Conservation (phyloP, 2,888 invertebrate species). For the Ganaspis brasiliensis region DNA sequence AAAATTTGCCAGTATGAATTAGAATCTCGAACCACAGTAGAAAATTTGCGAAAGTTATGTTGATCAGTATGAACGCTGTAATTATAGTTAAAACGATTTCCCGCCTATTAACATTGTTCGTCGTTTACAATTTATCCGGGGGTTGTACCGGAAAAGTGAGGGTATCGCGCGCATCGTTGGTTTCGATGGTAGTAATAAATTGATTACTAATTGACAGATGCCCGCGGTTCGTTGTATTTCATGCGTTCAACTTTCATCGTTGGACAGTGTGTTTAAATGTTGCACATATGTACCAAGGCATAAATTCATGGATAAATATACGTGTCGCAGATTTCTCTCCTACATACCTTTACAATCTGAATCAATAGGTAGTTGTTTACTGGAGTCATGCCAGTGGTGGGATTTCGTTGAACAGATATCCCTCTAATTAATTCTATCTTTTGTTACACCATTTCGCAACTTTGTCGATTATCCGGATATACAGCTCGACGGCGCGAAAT, state of each 20-base stretch:
- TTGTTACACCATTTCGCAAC: conserved; percentile 68
- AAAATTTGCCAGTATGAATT: too few relatives aligned
- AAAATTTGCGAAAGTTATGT: not conserved
- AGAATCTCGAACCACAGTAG: too few relatives aligned
- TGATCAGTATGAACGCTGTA: not conserved
- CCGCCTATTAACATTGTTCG: not conserved
- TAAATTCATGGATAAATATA: conserved; percentile 77
- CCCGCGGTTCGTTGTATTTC: conserved; percentile 68
- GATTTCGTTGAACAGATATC: conserved; percentile 71
- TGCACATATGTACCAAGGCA: conserved; percentile 73
- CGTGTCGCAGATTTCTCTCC: conserved; percentile 59
- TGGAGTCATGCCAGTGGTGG: conserved; percentile 74
- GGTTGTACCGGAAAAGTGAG: conserved; percentile 62
- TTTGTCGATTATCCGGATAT: conserved; percentile 56
- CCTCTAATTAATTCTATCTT: conserved; percentile 75
- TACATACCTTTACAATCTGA: conserved; percentile 69
- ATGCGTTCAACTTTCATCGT: conserved; percentile 71
- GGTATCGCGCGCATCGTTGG: conserved; percentile 43
- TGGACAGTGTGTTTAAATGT: conserved; percentile 65
- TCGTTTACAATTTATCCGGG: conserved; percentile 47
- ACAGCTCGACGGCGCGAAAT: conserved; percentile 3
- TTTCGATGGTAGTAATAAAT: conserved; percentile 67
- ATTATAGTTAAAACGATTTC: conserved; percentile 31
- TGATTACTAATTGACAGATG: conserved; percentile 74
- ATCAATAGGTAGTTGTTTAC: conserved; percentile 77